These are phyloP conservation scores for Tetranychus urticae DNA, from an alignment of 1,140 invertebrate genomes.

Conservation along the genomic window DNA sequence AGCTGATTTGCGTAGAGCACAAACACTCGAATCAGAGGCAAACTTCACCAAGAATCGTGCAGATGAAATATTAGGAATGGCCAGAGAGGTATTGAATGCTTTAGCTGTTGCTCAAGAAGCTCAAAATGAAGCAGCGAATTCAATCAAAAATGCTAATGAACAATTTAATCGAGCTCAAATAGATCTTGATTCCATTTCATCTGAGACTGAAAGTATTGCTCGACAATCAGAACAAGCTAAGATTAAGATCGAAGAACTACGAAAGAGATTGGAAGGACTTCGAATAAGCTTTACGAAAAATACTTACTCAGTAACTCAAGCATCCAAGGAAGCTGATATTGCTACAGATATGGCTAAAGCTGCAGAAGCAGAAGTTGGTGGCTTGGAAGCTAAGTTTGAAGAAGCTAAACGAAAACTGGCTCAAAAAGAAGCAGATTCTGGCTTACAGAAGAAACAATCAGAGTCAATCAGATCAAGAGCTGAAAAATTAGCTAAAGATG, in stretches of 20 bases:
- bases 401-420: conserved; percentile 31
- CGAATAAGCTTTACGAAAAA: conserved; percentile 51
- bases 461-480: conserved; percentile 43
- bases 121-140: conserved; percentile 45
- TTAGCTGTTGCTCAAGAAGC: conserved; percentile 42
- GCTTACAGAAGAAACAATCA: conserved; percentile 40
- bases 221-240: conserved; percentile 43
- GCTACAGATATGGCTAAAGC: conserved; percentile 30
- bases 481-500: conserved; percentile 44
- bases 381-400: conserved; percentile 32
- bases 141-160: conserved; percentile 48
- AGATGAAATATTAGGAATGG: conserved; percentile 27
- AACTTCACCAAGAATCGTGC: conserved; percentile 39
- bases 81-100: conserved; percentile 29
- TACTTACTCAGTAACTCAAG: conserved; percentile 33
- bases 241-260: conserved; percentile 36
- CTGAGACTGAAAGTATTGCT: conserved; percentile 44
- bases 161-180: conserved; percentile 48
- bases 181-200: conserved; percentile 41
- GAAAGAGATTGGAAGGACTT: conserved; percentile 37
- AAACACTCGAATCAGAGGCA: conserved; percentile 44
- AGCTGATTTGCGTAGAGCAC: conserved; percentile 44
- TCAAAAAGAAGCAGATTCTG: conserved; percentile 33
- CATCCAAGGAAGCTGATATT: conserved; percentile 26
- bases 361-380: conserved; percentile 23